Evolutionary conservation across 2,797 vertebrate species (phyloP), one percentile per base, ranked within the genome.

Genomic region (Cichlasoma orientale): DNA sequence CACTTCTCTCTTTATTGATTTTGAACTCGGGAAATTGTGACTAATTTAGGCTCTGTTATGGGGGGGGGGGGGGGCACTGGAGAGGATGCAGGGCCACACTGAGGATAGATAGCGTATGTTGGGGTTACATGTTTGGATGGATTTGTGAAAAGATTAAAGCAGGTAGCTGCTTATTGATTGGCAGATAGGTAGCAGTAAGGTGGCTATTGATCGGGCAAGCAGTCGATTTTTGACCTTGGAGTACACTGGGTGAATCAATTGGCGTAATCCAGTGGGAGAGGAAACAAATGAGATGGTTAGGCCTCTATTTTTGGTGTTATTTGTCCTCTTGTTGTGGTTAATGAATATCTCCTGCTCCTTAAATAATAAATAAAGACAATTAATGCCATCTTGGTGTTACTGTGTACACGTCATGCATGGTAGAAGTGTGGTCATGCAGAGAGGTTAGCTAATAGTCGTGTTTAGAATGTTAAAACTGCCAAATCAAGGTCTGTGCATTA

Each of bases 201-300:
- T 83, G 85, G 81, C 11, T 75, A 95, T 93, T 86, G 94, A 96
- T 94, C 87, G 83, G 38, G 76, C 85, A 90, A 90, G 91, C 86
- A 89, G 90, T 66, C 87, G 61, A 90, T 92, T 90, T 86, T 80
- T 93, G 90, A 93, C 89, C 89, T 87, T 10, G 11, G 33, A 57
- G 78, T 83, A 84, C 78, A 75, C 77, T 14, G 82, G 79, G 80
- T 63, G 56, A 88, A 94, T 95, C 93, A 44, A 94, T 94, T 78
- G 4, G 29, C 23, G 50, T 77, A 90, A 90, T 90, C 91, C 84
- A 86, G 79, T 75, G 72, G 84, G 87, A 86, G 76, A 77, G 21
- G 73, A 53, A 53, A 59, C 41, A 52, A 78, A 79, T 6, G 7
- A 72, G 70, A 53, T 54, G 21, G 58, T 23, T 50, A 4, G 55